Percentiles rank a stretch among this genome's conserved stretches.
Conservation (phyloP, 2,113 vertebrate species). For the Spermophilus dauricus region DNA sequence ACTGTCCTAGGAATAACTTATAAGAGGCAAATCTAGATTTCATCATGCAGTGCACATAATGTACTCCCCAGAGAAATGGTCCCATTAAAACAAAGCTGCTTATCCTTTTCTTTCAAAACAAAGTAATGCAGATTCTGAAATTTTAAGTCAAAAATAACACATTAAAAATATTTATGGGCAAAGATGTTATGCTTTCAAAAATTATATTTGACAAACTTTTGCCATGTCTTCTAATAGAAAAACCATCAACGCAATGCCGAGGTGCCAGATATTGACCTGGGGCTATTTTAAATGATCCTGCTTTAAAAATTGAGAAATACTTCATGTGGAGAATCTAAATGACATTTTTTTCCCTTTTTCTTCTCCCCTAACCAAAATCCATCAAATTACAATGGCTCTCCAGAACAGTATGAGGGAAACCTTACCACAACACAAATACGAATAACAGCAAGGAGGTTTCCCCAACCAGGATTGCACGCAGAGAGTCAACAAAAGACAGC, state of each 20-base stretch:
- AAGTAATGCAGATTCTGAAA: constrained; percentile 20
- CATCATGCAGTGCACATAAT: background rate
- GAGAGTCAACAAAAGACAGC: constrained; percentile 42
- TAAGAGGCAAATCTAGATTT: constrained; percentile 33
- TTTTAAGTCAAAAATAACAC: constrained; percentile 38
- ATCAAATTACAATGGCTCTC: constrained; percentile 57
- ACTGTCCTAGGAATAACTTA: constrained; percentile 53
- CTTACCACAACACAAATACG: constrained; percentile 19
- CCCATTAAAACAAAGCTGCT: constrained; percentile 33
- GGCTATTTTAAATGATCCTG: constrained; percentile 56
- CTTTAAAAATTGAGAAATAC: constrained; percentile 47
- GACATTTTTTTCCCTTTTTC: constrained; percentile 50
- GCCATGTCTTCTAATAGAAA: background rate
- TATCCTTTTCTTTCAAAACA: constrained; percentile 55
- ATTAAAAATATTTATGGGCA: background rate
- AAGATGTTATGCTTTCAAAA: constrained; percentile 50
- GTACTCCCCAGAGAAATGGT: background rate
- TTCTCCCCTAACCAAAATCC: constrained; percentile 54
- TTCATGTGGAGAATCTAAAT: background rate
- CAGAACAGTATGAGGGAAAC: constrained; percentile 45
- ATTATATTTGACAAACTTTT: constrained; percentile 1
- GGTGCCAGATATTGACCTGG: background rate
- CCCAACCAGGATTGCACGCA: background rate
- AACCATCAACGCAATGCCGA: background rate
- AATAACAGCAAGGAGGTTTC: constrained; percentile 52